Evolutionary conservation across 2,888 invertebrate species (phyloP), one percentile per base, ranked within the genome.

Genomic region (Acronicta psi): DNA sequence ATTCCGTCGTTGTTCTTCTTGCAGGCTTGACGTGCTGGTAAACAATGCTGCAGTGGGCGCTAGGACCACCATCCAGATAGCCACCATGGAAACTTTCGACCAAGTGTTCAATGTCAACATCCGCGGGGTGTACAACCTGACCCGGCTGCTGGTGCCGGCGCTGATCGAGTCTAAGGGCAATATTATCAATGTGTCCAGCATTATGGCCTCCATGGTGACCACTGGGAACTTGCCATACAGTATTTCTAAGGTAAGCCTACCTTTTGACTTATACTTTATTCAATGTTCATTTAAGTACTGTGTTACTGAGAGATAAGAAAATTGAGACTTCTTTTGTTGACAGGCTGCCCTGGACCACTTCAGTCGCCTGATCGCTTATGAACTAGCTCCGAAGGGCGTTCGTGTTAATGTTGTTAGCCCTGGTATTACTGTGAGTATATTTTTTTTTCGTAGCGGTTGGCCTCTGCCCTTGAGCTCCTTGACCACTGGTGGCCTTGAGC

Each of bases 141-240:
- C 96, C 5, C 95, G 95, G 93, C 84, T 96, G 56, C 95, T 96
- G 45, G 95, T 95, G 0, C 96, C 97, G 0, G 94, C 96, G 78
- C 91, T 97, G n/a, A 88, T 95, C n/a, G 85, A 92, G 73, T 84
- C 94, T 0, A 95, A 95, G 79, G 96, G 96, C 10, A 95, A 95
- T 63, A 95, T 97, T 68, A 96, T 97, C 2, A 97, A 97, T 82
- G 95, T 97, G 1, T 97, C 97, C 42, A 96, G 97, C 80, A 95
- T 97, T 6, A 94, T 77, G 1, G 86, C 51, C 0, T 91, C 97
- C 8, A 92, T 97, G 80, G 95, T 98, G 58, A 97, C 97, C 79
- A 95, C 98, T 1, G 97, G 97, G 8, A 96, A 97, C 6, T 86
- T 98, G 63, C 97, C 98, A 0, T 99, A 99, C 84, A 95, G 96